Percentiles rank a stretch among this genome's conserved stretches.
phyloP scores from a whole-genome alignment of 2,113 vertebrate species.

The western clawed frog (Xenopus tropicalis) region UCB_Xtro_10.0 CM004447.2:145729001-145729500 shows the following conservation, averaged over 20 bases:
- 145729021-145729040: no score
- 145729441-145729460: no score
- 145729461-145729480: no score
- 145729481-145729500: no score
- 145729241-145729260: slow-evolving; percentile 72
- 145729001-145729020: no score
- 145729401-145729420: no score
- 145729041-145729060: slow-evolving; percentile 16
- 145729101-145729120: slow-evolving; percentile 76
- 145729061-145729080: slow-evolving; percentile 72
- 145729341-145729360: no score
- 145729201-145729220: slow-evolving; percentile 76
- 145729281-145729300: no score
- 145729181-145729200: slow-evolving; percentile 69
- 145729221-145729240: slow-evolving; percentile 76
- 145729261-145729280: slow-evolving; percentile 73
- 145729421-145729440: no score
- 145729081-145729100: slow-evolving; percentile 70
- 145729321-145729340: no score
- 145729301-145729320: no score
- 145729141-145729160: slow-evolving; percentile 68
- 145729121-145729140: slow-evolving; percentile 64
- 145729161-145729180: slow-evolving; percentile 74
- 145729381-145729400: neutral
- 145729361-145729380: no score